Evolutionary conservation across 53 echinoderm and acorn worm genomes (phyloP).

Genomic region (Henricia sp.): DNA sequence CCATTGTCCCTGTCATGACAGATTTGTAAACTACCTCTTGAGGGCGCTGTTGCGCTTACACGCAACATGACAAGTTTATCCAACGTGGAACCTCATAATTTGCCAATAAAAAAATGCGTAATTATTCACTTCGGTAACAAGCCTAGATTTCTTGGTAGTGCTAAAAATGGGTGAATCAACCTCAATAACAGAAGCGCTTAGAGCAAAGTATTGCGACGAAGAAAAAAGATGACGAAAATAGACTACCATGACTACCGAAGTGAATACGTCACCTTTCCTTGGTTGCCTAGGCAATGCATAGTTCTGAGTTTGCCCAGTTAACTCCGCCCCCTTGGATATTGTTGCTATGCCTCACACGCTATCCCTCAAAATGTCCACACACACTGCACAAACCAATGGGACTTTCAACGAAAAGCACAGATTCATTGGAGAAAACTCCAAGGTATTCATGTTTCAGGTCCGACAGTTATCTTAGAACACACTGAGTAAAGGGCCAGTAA

Average conservation of each 20-base stretch:
- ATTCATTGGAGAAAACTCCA: too few relatives aligned
- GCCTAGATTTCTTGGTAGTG: not conserved
- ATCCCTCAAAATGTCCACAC: too few relatives aligned
- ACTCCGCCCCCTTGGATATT: too few relatives aligned
- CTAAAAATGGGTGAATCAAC: not conserved
- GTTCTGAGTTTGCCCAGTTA: too few relatives aligned
- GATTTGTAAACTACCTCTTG: slow-evolving; percentile 4
- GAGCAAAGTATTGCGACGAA: slow-evolving; percentile 84
- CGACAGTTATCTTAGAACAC: too few relatives aligned
- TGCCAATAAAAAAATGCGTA: not conserved
- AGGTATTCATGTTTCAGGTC: too few relatives aligned
- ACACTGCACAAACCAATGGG: too few relatives aligned
- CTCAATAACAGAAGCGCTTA: slow-evolving; percentile 81
- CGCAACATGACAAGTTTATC: not conserved
- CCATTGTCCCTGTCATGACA: slow-evolving; percentile 20
- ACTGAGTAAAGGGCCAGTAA: too few relatives aligned
- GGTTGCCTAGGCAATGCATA: too few relatives aligned
- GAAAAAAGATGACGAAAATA: slow-evolving; percentile 71
- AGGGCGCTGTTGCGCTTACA: slow-evolving; percentile 13
- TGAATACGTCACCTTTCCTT: too few relatives aligned
- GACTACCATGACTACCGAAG: not conserved
- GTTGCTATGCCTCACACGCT: too few relatives aligned
- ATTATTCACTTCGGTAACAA: not conserved
- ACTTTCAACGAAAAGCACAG: too few relatives aligned
- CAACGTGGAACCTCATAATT: not conserved